These are phyloP conservation scores for Aramus guarauna DNA, from an alignment of 2,113 vertebrate species.

Conservation along the genomic window DNA sequence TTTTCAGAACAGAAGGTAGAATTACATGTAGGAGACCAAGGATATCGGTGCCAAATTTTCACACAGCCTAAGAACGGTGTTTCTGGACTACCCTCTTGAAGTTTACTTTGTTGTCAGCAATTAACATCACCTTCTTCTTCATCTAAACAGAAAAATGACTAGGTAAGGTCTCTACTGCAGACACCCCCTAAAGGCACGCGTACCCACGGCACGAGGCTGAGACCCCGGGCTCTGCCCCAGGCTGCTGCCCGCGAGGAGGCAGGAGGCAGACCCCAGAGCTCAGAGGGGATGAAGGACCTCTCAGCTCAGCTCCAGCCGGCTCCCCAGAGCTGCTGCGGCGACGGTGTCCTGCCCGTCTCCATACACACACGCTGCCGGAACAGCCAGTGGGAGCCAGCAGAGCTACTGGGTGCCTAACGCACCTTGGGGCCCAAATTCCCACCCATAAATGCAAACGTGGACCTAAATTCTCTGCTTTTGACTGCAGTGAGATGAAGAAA, in stretches of 20 bases:
- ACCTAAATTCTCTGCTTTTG: not conserved
- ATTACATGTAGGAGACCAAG: not conserved
- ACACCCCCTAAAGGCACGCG: not conserved
- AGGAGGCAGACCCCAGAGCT: not conserved
- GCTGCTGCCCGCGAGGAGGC: rapidly evolving
- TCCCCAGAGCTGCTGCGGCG: not conserved
- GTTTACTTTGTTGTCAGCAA: not conserved
- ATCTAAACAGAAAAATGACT: not conserved
- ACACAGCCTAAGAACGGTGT: not conserved
- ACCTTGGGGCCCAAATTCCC: not conserved
- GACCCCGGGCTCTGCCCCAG: rapidly evolving
- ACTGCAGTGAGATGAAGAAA: not conserved
- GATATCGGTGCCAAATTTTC: not conserved
- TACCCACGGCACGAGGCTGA: not conserved
- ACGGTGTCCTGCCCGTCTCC: rapidly evolving
- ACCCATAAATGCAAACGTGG: not conserved
- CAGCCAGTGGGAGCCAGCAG: not conserved
- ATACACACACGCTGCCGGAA: not conserved
- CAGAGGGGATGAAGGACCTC: not conserved
- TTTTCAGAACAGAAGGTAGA: not conserved
- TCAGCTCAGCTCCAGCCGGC: not conserved
- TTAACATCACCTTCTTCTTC: not conserved
- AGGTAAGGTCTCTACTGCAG: not conserved
- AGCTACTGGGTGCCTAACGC: not conserved
- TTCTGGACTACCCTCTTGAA: not conserved